Evolutionary conservation across 2,888 invertebrate genomes (phyloP), one percentile per base, ranked within the genome.

Genomic region (Tetranychus truncatus): DNA sequence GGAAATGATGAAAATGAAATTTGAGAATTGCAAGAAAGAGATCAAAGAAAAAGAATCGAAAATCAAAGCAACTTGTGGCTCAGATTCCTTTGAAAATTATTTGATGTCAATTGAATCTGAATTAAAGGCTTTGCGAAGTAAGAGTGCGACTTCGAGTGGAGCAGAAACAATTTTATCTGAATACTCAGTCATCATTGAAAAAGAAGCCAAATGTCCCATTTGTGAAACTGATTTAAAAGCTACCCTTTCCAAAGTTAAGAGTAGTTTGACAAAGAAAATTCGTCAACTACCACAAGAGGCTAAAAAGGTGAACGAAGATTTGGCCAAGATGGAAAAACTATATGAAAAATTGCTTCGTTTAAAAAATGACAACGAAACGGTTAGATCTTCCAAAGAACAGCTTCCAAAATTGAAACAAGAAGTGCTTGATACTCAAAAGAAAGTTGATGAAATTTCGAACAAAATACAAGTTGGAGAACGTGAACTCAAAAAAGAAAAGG

Each of bases 281-380:
- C 55, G 55, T 7, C 55, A 24, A 20, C 20, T 69, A 20, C 69
- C 69, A 6, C 11, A 20, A 11, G 69, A 69, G 20, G 69, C 69
- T 11, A 24, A 69, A 21, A 11, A 24, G 21, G 69, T 69, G 34
- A 69, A 9, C n/a, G 34, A 69, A 69, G 69, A 69, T 11, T 69
- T 69, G 69, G 21, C 11, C 11, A 24, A 69, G 21, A 69, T 76
- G 75, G 65, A 76, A 72, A 5, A 77, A 11, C 34, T 69, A 5
- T 21, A 69, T 20, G 69, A 69, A 69, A 20, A 24, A 8, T 24
- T 69, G 24, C 20, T 69, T 88, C 76, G 86, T 91, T 78, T 90
- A 90, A 0, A 82, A 85, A 76, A 82, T 89, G 71, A 87, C 87
- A 77, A 83, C 83, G 71, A 86, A 86, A 78, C 81, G 89, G 78